Conservation (phyloP, 2,797 vertebrate genomes). For the Coracias cyanogaster region DNA sequence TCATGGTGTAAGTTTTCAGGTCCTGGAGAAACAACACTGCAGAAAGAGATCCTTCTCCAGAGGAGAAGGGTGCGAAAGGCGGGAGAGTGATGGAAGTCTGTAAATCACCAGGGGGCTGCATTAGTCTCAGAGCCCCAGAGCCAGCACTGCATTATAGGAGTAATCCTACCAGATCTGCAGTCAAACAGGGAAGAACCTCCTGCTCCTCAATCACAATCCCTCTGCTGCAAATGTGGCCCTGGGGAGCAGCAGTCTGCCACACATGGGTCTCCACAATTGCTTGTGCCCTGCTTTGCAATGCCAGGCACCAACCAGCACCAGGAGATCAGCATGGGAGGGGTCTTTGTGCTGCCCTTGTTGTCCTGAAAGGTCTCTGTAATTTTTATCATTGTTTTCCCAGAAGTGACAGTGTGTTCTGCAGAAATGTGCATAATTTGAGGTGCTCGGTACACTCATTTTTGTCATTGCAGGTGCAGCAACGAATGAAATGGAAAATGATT, state of each 20-base stretch:
- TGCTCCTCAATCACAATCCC: fast-evolving
- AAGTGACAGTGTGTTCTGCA: background rate
- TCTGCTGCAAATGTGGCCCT: background rate
- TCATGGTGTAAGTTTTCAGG: background rate
- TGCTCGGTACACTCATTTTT: background rate
- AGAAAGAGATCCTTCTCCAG: background rate
- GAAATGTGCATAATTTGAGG: fast-evolving
- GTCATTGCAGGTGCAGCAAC: fast-evolving
- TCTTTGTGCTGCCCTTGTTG: background rate
- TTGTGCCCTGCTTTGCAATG: background rate
- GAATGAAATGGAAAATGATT: background rate
- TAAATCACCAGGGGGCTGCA: background rate
- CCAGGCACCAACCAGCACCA: fast-evolving
- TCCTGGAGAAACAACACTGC: background rate
- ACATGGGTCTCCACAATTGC: fast-evolving
- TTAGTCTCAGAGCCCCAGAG: background rate
- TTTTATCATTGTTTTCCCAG: background rate
- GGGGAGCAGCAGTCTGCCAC: background rate
- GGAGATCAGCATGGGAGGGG: fast-evolving
- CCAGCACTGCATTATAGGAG: background rate
- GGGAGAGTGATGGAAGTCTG: background rate
- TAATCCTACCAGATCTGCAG: background rate
- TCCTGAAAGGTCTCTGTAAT: background rate
- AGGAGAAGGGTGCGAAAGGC: background rate
- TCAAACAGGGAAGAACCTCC: background rate